These are phyloP conservation scores for Sycophila texana DNA, from an alignment of 2,888 invertebrate genomes.

Conservation along the genomic window DNA sequence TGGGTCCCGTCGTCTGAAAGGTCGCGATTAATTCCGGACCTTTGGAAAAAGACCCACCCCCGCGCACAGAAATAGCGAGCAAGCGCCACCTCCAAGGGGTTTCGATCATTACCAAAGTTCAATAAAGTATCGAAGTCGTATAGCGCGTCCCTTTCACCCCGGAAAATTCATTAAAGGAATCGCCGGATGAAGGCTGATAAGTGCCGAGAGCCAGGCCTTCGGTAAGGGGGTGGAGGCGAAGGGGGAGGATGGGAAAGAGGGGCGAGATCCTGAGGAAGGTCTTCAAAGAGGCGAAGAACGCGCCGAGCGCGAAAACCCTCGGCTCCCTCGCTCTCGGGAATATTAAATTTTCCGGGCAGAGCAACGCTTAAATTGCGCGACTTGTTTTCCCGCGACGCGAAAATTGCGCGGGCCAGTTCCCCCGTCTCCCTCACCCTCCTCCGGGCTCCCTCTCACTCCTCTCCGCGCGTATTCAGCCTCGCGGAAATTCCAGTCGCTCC, in stretches of 20 bases:
- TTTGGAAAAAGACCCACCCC: too few species aligned
- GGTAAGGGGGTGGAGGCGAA: too few species aligned
- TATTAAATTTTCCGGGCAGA: constrained; percentile 66
- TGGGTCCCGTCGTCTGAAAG: too few species aligned
- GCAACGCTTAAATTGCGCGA: constrained; percentile 62
- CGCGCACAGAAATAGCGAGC: too few species aligned
- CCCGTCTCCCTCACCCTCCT: too few species aligned
- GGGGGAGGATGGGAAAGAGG: constrained; percentile 27
- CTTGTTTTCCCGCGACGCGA: constrained; percentile 59
- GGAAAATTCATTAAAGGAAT: constrained; percentile 68
- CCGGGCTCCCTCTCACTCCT: not conserved
- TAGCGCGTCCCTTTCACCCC: constrained; percentile 14
- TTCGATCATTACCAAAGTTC: constrained; percentile 45
- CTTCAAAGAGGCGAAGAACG: constrained; percentile 35
- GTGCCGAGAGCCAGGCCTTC: constrained; percentile 58
- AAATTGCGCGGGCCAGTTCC: constrained; percentile 47
- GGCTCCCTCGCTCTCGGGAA: constrained; percentile 59
- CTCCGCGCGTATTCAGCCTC: not conserved
- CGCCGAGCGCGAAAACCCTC: constrained; percentile 43
- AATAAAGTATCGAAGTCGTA: constrained; percentile 55
- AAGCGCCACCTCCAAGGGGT: not conserved
- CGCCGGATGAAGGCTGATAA: constrained; percentile 60
- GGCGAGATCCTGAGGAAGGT: constrained; percentile 39
- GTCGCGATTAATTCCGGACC: too few species aligned
- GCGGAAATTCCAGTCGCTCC: not conserved